Conservation (phyloP, 2,888 invertebrate species). For the Carcina quercana region DNA sequence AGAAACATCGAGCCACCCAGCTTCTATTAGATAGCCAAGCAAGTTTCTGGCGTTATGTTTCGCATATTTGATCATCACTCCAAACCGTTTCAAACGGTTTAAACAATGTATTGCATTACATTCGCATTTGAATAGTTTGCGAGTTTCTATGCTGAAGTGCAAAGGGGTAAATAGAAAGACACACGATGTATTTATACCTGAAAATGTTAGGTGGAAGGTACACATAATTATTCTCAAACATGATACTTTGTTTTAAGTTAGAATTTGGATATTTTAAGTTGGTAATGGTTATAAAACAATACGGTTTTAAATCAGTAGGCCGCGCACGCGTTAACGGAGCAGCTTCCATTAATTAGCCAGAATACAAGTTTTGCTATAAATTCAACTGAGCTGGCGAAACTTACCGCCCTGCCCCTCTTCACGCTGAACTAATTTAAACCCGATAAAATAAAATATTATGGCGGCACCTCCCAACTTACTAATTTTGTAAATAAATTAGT, state of each 20-base stretch:
- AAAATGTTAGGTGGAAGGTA: too few relatives aligned
- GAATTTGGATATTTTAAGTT: too few relatives aligned
- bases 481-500: constrained; percentile 26
- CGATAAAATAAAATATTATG: constrained; percentile 70
- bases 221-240: not conserved
- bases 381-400: constrained; percentile 55
- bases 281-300: constrained; percentile 49
- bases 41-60: too few relatives aligned
- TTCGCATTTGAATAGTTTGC: too few relatives aligned
- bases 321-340: constrained; percentile 47
- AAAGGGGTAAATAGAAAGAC: too few relatives aligned
- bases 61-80: too few relatives aligned
- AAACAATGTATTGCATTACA: too few relatives aligned
- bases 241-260: constrained; percentile 10
- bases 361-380: constrained; percentile 72
- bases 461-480: constrained; percentile 44
- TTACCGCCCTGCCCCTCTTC: constrained; percentile 59
- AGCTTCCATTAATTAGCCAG: constrained; percentile 68
- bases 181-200: too few relatives aligned
- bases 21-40: constrained; percentile 30
- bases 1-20: constrained; percentile 37
- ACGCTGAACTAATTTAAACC: constrained; percentile 58
- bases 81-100: too few relatives aligned
- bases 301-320: constrained; percentile 52
- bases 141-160: too few relatives aligned